These are phyloP conservation scores for cattle (Bos taurus) DNA, from an alignment of 2,113 vertebrate genomes.

Conservation along the genomic window DNA sequence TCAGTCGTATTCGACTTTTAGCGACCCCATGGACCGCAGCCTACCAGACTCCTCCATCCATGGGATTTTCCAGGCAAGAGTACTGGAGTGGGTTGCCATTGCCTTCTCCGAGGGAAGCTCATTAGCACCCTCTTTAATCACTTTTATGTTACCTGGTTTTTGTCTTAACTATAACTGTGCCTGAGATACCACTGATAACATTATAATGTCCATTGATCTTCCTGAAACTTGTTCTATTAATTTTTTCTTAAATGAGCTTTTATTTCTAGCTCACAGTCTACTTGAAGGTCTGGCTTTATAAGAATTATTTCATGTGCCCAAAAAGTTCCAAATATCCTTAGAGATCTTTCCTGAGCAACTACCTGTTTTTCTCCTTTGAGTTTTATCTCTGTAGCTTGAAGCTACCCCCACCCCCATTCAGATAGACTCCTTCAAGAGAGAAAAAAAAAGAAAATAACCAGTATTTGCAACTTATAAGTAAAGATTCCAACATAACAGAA, in stretches of 20 bases:
- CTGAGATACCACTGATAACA: not conserved
- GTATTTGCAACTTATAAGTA: no score
- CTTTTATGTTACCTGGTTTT: not conserved
- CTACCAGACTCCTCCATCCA: no score
- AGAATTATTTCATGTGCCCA: not conserved
- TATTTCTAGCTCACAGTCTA: not conserved
- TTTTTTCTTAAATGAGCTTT: not conserved
- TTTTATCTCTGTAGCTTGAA: no score
- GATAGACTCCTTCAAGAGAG: no score
- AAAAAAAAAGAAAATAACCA: no score
- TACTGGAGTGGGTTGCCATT: no score
- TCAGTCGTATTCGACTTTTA: no score
- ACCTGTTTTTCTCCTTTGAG: no score
- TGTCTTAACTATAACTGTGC: not conserved
- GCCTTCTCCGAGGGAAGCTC: not conserved
- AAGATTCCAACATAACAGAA: no score
- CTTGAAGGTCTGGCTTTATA: not conserved
- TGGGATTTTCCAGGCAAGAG: no score
- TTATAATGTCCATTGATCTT: not conserved
- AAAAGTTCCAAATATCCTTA: not conserved
- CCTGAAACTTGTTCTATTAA: not conserved
- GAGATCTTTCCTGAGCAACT: not conserved
- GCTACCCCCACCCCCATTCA: no score
- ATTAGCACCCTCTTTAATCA: not conserved
- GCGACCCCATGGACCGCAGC: no score